Base-by-base conservation (phyloP, 2,888 invertebrate species). In the Archips crataeganus region DNA sequence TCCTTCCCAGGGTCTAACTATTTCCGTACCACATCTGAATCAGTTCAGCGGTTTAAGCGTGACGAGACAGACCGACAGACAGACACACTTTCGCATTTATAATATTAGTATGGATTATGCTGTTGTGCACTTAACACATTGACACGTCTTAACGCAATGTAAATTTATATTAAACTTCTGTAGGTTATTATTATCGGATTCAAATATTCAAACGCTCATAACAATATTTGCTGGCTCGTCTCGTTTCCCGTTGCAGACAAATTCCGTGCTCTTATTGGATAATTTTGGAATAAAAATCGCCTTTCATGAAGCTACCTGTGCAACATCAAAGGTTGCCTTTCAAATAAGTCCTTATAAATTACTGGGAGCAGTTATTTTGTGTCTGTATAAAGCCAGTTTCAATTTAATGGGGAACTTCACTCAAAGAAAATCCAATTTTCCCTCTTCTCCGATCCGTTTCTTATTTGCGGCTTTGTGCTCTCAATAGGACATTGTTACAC, bases 391-490 rank as follows among this genome's bases (percentile, higher is more conserved):
- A 74, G 69, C 74, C 69, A 70, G 74, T 67, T 84, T 81, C 80
- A 82, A 84, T 84, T 82, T 84, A 81, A 85, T 82, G 84, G 78
- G 76, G 72, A 76, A 77, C 77, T 74, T 71, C 69, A 73, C 75
- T 84, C 81, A 83, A 84, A 85, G 86, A 82, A 84, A 87, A 89
- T 88, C 85, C 88, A 87, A 89, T 89, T 85, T 86, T 82, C 82
- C 77, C 77, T 78, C 75, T 79, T 77, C 74, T 79, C 49, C 74
- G 80, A 84, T 81, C 81, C 80, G 77, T 77, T 83, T 81, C 82
- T 85, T 87, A 86, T 87, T 87, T 88, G 87, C 83, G 83, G 85
- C 81, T 84, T 74, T 82, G 80, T 80, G 76, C 78, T 83, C 82
- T 87, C 86, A 87, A 88, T 85, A 76, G 84, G 80, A 85, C 84